Conservation (phyloP, 1,140 invertebrate species). For the Cataglyphis hispanica region DNA sequence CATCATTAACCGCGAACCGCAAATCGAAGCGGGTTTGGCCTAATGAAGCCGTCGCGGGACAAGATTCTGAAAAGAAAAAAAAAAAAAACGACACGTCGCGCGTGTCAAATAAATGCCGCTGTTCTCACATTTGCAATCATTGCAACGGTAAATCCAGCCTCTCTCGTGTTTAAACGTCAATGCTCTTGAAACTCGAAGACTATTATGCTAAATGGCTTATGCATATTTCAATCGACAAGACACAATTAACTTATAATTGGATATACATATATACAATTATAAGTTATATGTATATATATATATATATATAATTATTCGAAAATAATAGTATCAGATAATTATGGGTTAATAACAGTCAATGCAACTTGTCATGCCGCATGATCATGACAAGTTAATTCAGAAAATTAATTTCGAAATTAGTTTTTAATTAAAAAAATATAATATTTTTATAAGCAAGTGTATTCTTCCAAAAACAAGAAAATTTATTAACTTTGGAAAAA, state of each 20-base stretch:
- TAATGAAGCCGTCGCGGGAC: constrained; percentile 69
- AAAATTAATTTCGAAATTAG: neutral
- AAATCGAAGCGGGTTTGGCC: constrained; percentile 70
- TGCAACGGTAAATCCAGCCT: constrained; percentile 16
- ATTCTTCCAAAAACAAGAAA: neutral
- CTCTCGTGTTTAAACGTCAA: neutral
- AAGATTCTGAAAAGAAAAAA: constrained; percentile 2
- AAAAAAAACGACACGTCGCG: constrained; percentile 44
- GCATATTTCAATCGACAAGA: neutral
- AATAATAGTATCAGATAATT: too few species aligned
- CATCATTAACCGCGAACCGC: constrained; percentile 72
- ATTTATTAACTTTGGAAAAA: neutral
- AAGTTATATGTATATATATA: too few species aligned
- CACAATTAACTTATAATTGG: too few species aligned
- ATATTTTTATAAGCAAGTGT: neutral
- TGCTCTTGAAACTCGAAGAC: neutral
- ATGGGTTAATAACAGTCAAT: too few species aligned
- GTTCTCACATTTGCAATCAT: constrained; percentile 59
- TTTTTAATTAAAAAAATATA: neutral
- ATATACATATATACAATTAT: too few species aligned
- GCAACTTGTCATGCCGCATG: too few species aligned
- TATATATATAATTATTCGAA: too few species aligned
- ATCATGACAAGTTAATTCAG: too few species aligned
- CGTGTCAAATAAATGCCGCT: constrained; percentile 69
- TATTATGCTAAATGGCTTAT: neutral